Base-by-base conservation (phyloP, 2,888 invertebrate genomes). In the Neuroscelio doddi region DNA sequence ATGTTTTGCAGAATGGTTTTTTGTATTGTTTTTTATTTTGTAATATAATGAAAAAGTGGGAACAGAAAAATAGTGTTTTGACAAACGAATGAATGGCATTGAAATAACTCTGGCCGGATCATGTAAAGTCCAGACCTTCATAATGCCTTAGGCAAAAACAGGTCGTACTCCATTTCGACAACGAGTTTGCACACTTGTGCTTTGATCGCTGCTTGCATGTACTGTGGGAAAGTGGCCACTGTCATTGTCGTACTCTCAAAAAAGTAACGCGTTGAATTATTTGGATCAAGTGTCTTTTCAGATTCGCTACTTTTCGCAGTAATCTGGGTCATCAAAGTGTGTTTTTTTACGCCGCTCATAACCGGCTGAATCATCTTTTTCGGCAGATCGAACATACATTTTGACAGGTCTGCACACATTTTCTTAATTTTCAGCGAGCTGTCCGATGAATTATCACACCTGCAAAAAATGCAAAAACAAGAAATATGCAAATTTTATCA, bases 161-260 rank as follows among this genome's bases (percentile, higher is more conserved):
- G 32, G 2, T 68, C 66, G 57, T 72, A 74, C 38, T 78, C 76
- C 3, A 71, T 57, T 9, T 76, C 73, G 12, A 61, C 68, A 2
- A 79, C 70, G 36, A 77, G 68, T 4, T 71, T 70, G 53, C 74
- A 77, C 8, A 79, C 72, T 14, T 70, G 66, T 0, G 65, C 39
- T 65, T 80, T 78, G 30, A 76, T 67, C 9, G 68, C 46, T 1
- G 76, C 75, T 39, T 76, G 77, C 21, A 80, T 50, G 42, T 75
- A 74, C 30, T 64, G 68, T 2, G 78, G 77, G 46, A 79, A 80
- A n/a, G 55, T 70, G 24, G 72, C 69, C 8, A 79, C 78, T 2
- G 78, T 78, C 51, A 78, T 62, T 3, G 73, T 73, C 70, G 77
- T 78, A 27, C 76, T 77, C 17, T 77, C 75, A 64, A 79, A 78